These are phyloP conservation scores for Megaceryle alcyon DNA, from an alignment of 2,797 vertebrate genomes.

Conservation along the genomic window DNA sequence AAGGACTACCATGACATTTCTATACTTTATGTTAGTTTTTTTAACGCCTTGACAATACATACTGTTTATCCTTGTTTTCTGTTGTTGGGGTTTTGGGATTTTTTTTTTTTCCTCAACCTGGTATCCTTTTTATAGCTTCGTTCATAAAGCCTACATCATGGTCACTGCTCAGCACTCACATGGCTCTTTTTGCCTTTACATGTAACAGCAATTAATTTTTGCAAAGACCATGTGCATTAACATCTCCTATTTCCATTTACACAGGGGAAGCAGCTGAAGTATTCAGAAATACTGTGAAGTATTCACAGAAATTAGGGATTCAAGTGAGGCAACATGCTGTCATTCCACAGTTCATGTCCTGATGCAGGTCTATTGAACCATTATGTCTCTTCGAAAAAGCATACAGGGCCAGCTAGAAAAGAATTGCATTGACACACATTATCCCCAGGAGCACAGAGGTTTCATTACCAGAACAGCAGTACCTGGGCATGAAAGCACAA, in stretches of 20 bases:
- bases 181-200: not conserved
- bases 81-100: not conserved
- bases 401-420: not conserved
- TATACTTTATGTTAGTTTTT: not conserved
- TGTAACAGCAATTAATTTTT: not conserved
- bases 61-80: not conserved
- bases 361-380: accelerated
- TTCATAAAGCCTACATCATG: not conserved
- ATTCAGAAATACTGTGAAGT: not conserved
- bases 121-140: not conserved
- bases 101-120: not conserved
- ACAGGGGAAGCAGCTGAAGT: not conserved
- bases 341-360: not conserved
- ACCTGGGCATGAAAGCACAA: not conserved
- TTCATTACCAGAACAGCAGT: not conserved
- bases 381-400: not conserved
- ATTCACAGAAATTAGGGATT: not conserved
- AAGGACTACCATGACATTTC: not conserved
- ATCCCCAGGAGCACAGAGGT: not conserved
- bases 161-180: not conserved
- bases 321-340: not conserved
- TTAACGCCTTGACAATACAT: not conserved
- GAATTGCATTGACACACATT: accelerated
- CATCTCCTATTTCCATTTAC: not conserved
- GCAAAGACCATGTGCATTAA: not conserved